Evolutionary conservation across 2,888 invertebrate species (phyloP).

Genomic region (Dynastes tityus): DNA sequence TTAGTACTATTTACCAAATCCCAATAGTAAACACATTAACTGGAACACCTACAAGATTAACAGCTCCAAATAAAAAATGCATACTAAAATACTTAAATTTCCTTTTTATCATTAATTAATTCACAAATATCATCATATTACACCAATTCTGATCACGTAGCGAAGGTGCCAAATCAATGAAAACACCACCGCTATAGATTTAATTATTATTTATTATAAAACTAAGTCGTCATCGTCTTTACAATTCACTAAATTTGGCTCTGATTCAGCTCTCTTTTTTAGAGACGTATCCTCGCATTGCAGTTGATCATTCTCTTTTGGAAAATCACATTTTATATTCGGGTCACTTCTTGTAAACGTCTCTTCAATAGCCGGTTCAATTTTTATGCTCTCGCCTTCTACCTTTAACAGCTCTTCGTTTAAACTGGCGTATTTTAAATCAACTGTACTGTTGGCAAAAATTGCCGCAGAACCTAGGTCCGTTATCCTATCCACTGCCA

Average conservation of each 20-base stretch:
- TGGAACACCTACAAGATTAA: too few species aligned
- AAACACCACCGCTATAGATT: slow-evolving; percentile 23
- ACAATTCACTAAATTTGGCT: slow-evolving; percentile 75
- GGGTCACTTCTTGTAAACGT: slow-evolving; percentile 77
- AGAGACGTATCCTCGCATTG: slow-evolving; percentile 58
- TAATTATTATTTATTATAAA: slow-evolving; percentile 33
- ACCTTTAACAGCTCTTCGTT: slow-evolving; percentile 82
- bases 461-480: slow-evolving; percentile 82
- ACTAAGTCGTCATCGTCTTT: slow-evolving; percentile 68
- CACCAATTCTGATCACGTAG: background rate
- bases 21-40: too few species aligned
- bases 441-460: slow-evolving; percentile 90
- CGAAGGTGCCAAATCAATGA: background rate
- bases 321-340: slow-evolving; percentile 72
- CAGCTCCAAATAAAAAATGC: too few species aligned
- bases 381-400: slow-evolving; percentile 66
- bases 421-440: slow-evolving; percentile 85
- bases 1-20: too few species aligned
- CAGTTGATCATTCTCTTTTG: slow-evolving; percentile 37
- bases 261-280: slow-evolving; percentile 77
- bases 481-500: slow-evolving; percentile 64
- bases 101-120: too few species aligned
- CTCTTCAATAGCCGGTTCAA: slow-evolving; percentile 66
- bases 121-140: background rate
- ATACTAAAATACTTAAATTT: too few species aligned